Evolutionary conservation across 2,888 invertebrate species (phyloP), one percentile per base, ranked within the genome.

Genomic region (Melanargia galathea): DNA sequence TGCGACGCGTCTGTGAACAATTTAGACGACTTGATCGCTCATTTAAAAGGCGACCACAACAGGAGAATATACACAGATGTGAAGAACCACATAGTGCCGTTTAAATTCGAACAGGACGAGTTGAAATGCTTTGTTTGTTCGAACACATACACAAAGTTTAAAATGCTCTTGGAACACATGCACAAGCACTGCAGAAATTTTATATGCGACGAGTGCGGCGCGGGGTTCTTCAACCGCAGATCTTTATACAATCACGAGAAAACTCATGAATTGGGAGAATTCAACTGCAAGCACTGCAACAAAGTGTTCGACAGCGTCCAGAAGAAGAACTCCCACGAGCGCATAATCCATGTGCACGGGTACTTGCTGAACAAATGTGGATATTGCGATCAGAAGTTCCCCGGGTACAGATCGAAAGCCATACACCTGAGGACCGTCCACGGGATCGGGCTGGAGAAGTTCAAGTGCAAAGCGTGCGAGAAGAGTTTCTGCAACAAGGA

Each of bases 41-140:
- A 88, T 71, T 71, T 87, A 18, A 80, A 78, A 54, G 65, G 55
- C 0, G 73, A 73, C 0, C 86, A 87, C 33, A 74, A 78, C 0
- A 80, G 78, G 38, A 65, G 75, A 24, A 79, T 86, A 60, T 80
- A 84, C 68, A 75, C 77, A 35, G 81, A 84, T 56, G 77, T 88
- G 2, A 86, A 85, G 56, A 86, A 82, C 63, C 84, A 86, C 54
- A 81, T 88, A 8, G 75, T 87, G 38, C 75, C 76, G 0, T 78
- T 78, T 59, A 74, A 73, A 48, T 78, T 79, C 49, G 66, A 72
- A 0, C 67, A 66, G 1, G 74, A 77, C 0, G 62, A 63, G 0
- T 59, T 82, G 0, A 71, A 71, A 30, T 84, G 84, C 59, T 77
- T 73, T 18, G 64, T 80, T 0, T 85, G 86, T 59, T 48, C 58